phyloP scores from a whole-genome alignment of 2,113 vertebrate genomes.

The Bubalus kerabau region DNA sequence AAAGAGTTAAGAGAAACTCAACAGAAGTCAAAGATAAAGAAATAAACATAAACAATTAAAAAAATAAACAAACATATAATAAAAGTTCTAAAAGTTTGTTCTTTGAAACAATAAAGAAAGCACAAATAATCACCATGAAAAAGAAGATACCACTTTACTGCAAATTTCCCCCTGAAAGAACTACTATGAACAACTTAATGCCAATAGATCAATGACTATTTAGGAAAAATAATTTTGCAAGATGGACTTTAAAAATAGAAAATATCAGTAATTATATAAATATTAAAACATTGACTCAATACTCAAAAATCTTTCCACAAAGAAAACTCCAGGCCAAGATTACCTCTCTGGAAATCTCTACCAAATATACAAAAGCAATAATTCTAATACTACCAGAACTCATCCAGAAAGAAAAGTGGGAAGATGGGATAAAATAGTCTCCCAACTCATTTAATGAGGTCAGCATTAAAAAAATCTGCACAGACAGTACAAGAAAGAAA shows the following conservation, averaged over 20 bases:
- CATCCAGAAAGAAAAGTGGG: neutral
- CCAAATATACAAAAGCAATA: neutral
- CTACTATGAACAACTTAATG: neutral
- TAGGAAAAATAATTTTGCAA: neutral
- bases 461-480: neutral
- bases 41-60: neutral
- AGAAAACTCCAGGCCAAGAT: neutral
- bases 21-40: neutral
- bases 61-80: neutral
- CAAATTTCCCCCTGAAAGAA: neutral
- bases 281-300: neutral
- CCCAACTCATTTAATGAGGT: neutral
- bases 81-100: neutral
- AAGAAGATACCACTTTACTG: neutral
- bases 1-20: neutral
- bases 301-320: slow-evolving; percentile 3
- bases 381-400: neutral
- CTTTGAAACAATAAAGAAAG: neutral
- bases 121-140: neutral
- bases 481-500: neutral
- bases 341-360: neutral
- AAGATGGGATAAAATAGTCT: neutral
- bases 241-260: neutral
- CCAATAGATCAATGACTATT: neutral
- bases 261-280: neutral